Evolutionary conservation across 2,797 vertebrate genomes (phyloP), one percentile per base, ranked within the genome.

Genomic region (Gambusia yucatana): DNA sequence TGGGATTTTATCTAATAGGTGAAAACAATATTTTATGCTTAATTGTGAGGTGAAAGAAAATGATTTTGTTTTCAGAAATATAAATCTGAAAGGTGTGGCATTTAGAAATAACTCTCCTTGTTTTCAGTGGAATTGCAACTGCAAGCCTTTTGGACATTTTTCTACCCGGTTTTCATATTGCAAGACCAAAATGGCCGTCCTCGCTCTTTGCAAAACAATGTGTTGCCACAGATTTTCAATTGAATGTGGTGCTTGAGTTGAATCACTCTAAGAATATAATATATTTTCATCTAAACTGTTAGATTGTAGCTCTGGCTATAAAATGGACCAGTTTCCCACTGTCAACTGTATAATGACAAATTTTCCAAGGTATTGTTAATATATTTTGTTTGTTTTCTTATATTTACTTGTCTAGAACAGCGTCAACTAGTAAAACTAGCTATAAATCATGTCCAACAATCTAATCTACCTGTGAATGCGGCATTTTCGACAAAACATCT

Each of bases 391-490:
- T 46, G 46, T 43, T 36, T n/a, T 41, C 22, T 44, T 61, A 22
- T 8, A 25, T 63, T 44, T 63, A 43, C n/a, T 50, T 41, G 46
- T 28, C 10, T 46, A 25, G 16, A 50, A 33, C 22, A 50, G 22
- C 20, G 5, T 57, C 50, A 33, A 41, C 14, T 13, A 44, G 16
- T 41, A 22, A 63, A 44, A 48, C 65, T 20, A 70, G 0, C 3
- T 57, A n/a, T 11, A 55, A 44, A 75, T 28, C 39, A 39, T 44
- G 16, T 61, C 3, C 36, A 36, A 61, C n/a, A 47, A 14, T 67
- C 81, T 20, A 84, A 65, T 73, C 55, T 91, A 97, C 96, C 95
- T 97, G 92, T 41, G 73, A 57, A 86, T 95, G 93, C 79, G 89
- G 86, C 5, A 89, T 88, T 90, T 89, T 91, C 57, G 63, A 78